Evolutionary conservation across 2,113 vertebrate genomes (phyloP), one percentile per base, ranked within the genome.

Genomic region (Psilopsiagon aurifrons): DNA sequence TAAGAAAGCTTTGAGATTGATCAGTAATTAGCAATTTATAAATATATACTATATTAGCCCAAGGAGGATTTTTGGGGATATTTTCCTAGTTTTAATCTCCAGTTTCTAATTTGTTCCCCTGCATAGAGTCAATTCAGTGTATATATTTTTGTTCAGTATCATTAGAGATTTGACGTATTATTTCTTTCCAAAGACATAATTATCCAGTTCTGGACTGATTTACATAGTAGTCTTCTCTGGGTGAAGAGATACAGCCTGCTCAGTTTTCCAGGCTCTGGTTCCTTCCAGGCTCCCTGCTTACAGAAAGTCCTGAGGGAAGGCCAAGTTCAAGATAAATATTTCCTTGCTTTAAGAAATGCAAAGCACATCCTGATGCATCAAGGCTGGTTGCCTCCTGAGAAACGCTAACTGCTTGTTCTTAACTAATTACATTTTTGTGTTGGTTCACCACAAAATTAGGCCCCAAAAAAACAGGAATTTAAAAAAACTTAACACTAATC

Each of bases 281-380:
- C 35, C 62, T 93, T 95, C 69, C 49, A 85, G 57, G 59, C 43
- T 80, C n/a, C 86, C 64, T 93, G 83, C 83, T 88, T 86, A 70
- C 79, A 86, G 69, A 83, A 83, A 62, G 82, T 80, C 87, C 77
- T 83, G 70, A 95, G 91, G 71, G 68, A 90, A 71, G 82, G 82
- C 93, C 87, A 93, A 93, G 64, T 81, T 94, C 78, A 19, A 85
- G 75, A 92, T 63, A 93, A 93, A 29, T 54, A 41, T 83, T 96
- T 95, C 49, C 46, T 83, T 94, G 51, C 78, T 59, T 81, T 79
- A 90, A 90, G 44, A 93, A 91, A 83, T 86, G 46, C n/a, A 89
- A 54, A 39, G 60, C 41, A 24, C 82, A 44, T 88, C 93, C 84
- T 88, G 43, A 86, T 93, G 59, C 22, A 46, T 92, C 69, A 86